These are phyloP conservation scores for Mirza zaza DNA, from an alignment of 2,113 vertebrate genomes.

Conservation along the genomic window DNA sequence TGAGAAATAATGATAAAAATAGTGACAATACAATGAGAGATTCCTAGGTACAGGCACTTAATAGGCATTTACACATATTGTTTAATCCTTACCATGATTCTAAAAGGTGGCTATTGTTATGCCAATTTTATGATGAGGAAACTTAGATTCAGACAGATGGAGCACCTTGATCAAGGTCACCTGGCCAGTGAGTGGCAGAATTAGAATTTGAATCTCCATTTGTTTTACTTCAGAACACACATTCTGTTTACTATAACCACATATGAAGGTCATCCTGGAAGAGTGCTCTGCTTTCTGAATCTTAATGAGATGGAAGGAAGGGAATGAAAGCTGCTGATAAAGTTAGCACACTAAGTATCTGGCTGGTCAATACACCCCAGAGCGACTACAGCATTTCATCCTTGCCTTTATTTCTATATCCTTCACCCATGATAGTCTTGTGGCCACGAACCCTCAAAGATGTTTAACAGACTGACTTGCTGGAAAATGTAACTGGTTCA, in stretches of 20 bases:
- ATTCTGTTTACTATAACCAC: neutral
- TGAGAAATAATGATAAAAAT: conserved; percentile 15
- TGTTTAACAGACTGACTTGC: neutral
- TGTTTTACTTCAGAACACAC: neutral
- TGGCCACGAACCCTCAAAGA: neutral
- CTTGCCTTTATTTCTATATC: neutral
- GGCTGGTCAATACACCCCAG: neutral
- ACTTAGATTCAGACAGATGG: neutral
- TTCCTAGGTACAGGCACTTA: neutral
- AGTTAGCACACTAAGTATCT: neutral
- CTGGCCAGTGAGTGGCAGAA: neutral
- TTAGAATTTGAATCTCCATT: neutral
- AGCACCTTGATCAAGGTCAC: neutral
- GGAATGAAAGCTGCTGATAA: neutral
- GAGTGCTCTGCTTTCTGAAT: neutral
- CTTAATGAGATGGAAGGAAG: neutral
- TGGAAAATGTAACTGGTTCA: neutral
- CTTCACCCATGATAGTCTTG: neutral
- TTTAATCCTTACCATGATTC: neutral
- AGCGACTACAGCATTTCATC: neutral
- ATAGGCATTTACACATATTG: neutral
- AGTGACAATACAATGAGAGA: neutral
- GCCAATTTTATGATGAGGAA: neutral
- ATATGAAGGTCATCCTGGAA: neutral
- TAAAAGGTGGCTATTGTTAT: neutral